These are phyloP conservation scores for Emydoidea blandingii DNA, from an alignment of 2,797 vertebrate genomes.

Conservation along the genomic window DNA sequence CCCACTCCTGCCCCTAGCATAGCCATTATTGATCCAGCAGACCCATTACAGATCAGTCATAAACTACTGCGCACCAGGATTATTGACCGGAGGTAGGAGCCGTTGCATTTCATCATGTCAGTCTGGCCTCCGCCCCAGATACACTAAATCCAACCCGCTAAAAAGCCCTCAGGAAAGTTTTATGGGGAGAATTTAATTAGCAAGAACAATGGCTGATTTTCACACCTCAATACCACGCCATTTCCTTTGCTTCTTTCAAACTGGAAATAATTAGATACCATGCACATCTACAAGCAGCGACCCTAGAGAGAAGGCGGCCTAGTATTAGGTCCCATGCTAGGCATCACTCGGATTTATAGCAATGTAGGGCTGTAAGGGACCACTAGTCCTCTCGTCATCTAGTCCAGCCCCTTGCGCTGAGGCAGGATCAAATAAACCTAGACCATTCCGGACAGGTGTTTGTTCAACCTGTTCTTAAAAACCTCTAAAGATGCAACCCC, in stretches of 20 bases:
- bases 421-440: background rate
- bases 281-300: background rate
- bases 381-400: background rate
- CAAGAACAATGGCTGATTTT: background rate
- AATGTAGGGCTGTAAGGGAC: background rate
- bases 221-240: background rate
- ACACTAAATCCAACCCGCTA: background rate
- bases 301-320: no score
- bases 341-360: background rate
- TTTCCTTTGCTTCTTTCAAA: background rate
- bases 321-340: no score
- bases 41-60: background rate
- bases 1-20: background rate
- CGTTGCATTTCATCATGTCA: background rate
- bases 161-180: background rate
- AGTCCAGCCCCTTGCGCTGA: background rate
- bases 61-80: background rate
- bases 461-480: background rate
- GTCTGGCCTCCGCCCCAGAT: background rate
- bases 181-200: background rate
- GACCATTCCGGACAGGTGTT: background rate
- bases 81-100: background rate
- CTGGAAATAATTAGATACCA: background rate
- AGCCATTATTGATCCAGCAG: background rate
- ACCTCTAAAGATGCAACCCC: background rate